These are phyloP conservation scores for Catostylus mosaicus DNA, from an alignment of 30 jellyfish, hydroid and myxozoan genomes.

Conservation along the genomic window DNA sequence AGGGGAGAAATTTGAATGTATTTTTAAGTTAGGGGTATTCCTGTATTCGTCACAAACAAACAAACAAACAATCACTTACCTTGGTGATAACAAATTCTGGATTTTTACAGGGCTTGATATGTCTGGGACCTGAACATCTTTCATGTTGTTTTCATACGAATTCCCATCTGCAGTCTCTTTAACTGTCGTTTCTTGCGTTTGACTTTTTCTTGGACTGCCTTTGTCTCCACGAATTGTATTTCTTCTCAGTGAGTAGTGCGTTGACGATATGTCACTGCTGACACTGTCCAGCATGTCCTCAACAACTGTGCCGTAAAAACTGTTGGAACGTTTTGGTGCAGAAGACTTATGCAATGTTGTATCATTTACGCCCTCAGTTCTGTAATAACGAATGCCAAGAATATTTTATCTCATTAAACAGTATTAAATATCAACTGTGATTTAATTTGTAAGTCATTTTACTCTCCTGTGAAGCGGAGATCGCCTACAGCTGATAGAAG, in stretches of 20 bases:
- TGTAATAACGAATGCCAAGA: conserved; percentile 48
- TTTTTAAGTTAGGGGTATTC: too few species aligned
- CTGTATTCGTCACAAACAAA: too few species aligned
- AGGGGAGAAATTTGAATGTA: too few species aligned
- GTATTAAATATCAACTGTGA: conserved; percentile 40
- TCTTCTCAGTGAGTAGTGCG: conserved; percentile 58
- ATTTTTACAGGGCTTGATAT: background rate
- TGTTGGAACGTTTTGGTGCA: conserved; percentile 66
- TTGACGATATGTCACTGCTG: conserved; percentile 55
- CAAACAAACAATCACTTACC: background rate
- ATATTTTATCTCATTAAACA: conserved; percentile 31
- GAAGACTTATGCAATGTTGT: background rate
- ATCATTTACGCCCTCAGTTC: conserved; percentile 29
- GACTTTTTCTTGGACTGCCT: background rate
- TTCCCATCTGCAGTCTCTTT: background rate
- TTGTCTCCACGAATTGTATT: conserved; percentile 24
- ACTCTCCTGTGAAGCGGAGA: conserved; percentile 12
- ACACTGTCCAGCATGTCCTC: conserved; percentile 68
- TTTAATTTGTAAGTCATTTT: conserved; percentile 1
- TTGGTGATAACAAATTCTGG: background rate
- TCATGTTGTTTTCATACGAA: background rate
- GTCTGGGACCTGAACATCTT: background rate
- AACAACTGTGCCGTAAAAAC: conserved; percentile 65
- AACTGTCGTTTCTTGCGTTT: background rate
- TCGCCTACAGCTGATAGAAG: conserved; percentile 5